Evolutionary conservation across 1,140 invertebrate genomes (phyloP), one percentile per base, ranked within the genome.

Genomic region (Cephus cinctus): DNA sequence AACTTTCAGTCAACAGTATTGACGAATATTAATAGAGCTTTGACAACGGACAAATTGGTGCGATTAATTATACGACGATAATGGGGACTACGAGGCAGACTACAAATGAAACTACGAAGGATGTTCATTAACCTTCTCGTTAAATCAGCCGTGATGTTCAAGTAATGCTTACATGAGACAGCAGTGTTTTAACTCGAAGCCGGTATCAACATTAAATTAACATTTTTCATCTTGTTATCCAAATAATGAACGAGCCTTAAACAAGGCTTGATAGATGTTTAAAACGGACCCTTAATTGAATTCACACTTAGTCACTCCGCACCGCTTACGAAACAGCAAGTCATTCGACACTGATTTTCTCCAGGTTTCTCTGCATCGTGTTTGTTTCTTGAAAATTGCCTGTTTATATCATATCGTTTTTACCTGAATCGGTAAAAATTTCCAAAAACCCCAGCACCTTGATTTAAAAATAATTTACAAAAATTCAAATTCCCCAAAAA

Each of bases 261-360:
- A 73, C 65, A 65, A 71, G 69, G 50, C 54, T 61, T 62, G 63
- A 67, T 67, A 63, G 59, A 67, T 65, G 57, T 63, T 64, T 55
- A 56, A 65, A 59, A 61, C 61, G 52, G 54, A 56, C 59, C 64
- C 69, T 67, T 76, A 75, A 76, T 76, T 75, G 71, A 76, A 75
- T 76, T 73, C 65, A 71, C 71, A 76, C 69, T 73, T 60, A 69
- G 70, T 66, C 63, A 65, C 57, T 72, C 59, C 53, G 61, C 58
- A 57, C 64, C 61, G 58, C 52, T 68, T 61, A 58, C 56, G 49
- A 75, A 74, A 59, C 49, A 52, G 46, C 71, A 54, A 73, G 73
- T 76, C 73, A 76, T 63, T 62, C 65, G 54, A 45, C 61, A 65
- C 65, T 69, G 73, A 73, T 73, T 74, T 73, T 67, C 69, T 68